Conservation (phyloP, 1,140 invertebrate genomes). For the Heterodera carotae region DNA sequence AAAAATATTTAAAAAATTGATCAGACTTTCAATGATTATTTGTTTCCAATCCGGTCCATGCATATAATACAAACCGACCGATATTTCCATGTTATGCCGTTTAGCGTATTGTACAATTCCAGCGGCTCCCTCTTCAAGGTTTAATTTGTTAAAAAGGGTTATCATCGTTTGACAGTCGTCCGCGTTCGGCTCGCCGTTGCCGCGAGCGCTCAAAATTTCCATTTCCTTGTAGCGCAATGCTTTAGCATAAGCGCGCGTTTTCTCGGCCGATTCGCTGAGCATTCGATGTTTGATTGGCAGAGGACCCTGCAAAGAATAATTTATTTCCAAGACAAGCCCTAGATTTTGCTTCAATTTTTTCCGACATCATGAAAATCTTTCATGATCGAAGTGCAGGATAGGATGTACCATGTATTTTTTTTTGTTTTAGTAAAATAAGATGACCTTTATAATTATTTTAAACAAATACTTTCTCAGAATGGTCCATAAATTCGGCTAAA, state of each 20-base stretch:
- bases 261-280: slow-evolving; percentile 71
- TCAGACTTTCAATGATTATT: no score
- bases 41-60: no score
- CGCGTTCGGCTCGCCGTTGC: slow-evolving; percentile 77
- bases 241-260: slow-evolving; percentile 82
- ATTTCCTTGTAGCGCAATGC: slow-evolving; percentile 98
- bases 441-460: no score
- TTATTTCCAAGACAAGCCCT: no score
- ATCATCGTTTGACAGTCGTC: slow-evolving; percentile 58
- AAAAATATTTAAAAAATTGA: no score
- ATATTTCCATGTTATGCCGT: slow-evolving; percentile 68
- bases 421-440: no score
- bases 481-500: slow-evolving; percentile 98
- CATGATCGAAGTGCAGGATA: no score
- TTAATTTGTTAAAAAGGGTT: slow-evolving; percentile 76
- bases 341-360: no score
- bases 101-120: slow-evolving; percentile 86
- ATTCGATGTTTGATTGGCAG: slow-evolving; percentile 84
- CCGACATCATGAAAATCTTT: no score
- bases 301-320: slow-evolving; percentile 73
- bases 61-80: slow-evolving; percentile 32
- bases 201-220: slow-evolving; percentile 82
- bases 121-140: slow-evolving; percentile 94
- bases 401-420: no score
- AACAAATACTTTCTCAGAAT: slow-evolving; percentile 80